These are phyloP conservation scores for Empis stercorea DNA, from an alignment of 2,888 invertebrate genomes.

Conservation along the genomic window DNA sequence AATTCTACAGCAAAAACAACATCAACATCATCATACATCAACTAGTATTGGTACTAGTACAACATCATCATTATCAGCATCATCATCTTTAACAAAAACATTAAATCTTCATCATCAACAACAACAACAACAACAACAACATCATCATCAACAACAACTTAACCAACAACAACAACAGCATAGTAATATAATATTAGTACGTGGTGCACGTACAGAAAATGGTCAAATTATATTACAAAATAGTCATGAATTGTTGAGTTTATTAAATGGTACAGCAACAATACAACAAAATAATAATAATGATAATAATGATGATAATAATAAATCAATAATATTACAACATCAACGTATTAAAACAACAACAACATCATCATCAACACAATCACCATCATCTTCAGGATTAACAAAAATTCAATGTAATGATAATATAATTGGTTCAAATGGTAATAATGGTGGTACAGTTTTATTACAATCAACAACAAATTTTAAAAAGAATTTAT, in stretches of 20 bases:
- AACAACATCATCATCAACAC: constrained; percentile 8
- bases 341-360: constrained; percentile 19
- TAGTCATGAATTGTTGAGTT: constrained; percentile 35
- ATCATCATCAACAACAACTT: constrained; percentile 19
- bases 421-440: constrained; percentile 13
- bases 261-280: constrained; percentile 24
- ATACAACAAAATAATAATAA: not conserved
- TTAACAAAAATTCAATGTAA: constrained; percentile 12
- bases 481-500: constrained; percentile 11
- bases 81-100: constrained; percentile 2
- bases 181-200: constrained; percentile 34
- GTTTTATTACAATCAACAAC: constrained; percentile 12
- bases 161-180: constrained; percentile 18
- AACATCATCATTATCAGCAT: not conserved
- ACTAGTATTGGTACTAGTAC: not conserved
- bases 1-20: not conserved
- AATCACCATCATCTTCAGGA: constrained; percentile 13
- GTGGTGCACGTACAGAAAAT: constrained; percentile 36
- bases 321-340: constrained; percentile 29
- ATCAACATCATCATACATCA: not conserved
- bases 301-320: constrained; percentile 15
- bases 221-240: constrained; percentile 37
- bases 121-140: constrained; percentile 8
- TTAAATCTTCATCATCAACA: constrained; percentile 9
- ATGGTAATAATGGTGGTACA: constrained; percentile 8